Percentiles rank a stretch among this genome's conserved stretches.
Evolutionary conservation across 1,140 invertebrate species (phyloP).

Genomic region (Asobara japonica): DNA sequence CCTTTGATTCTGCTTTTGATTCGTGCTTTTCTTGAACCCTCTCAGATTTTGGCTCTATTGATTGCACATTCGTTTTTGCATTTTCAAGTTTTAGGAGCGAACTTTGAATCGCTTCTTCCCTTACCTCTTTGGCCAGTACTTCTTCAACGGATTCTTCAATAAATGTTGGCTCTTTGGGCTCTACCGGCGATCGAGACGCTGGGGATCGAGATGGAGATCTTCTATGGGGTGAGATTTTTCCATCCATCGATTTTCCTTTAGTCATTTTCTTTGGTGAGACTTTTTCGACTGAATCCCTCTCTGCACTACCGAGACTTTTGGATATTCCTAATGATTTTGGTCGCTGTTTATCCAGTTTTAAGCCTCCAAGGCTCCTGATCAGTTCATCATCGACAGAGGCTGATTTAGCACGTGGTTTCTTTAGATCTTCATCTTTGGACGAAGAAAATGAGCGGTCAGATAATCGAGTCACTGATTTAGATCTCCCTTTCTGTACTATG

Average conservation of each 20-base stretch:
- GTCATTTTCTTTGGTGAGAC: conserved; percentile 56
- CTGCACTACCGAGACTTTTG: conserved; percentile 61
- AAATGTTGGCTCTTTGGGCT: background rate
- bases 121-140: background rate
- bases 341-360: conserved; percentile 54
- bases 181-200: conserved; percentile 19
- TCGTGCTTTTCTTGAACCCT: conserved; percentile 12
- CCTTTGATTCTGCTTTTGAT: conserved; percentile 33
- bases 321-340: conserved; percentile 62
- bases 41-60: background rate
- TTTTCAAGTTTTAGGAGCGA: background rate
- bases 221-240: conserved; percentile 33
- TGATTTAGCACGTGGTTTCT: conserved; percentile 55
- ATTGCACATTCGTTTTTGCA: background rate
- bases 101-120: background rate
- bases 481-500: conserved; percentile 63
- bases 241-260: conserved; percentile 39
- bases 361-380: conserved; percentile 47
- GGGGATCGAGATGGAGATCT: conserved; percentile 21
- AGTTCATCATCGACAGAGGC: conserved; percentile 62
- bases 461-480: conserved; percentile 59
- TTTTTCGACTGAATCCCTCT: conserved; percentile 60
- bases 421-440: conserved; percentile 54
- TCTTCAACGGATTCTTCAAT: conserved; percentile 16
- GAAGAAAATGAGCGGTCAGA: conserved; percentile 52